Evolutionary conservation across 2,797 vertebrate genomes (phyloP).

Genomic region (Liasis olivaceus): DNA sequence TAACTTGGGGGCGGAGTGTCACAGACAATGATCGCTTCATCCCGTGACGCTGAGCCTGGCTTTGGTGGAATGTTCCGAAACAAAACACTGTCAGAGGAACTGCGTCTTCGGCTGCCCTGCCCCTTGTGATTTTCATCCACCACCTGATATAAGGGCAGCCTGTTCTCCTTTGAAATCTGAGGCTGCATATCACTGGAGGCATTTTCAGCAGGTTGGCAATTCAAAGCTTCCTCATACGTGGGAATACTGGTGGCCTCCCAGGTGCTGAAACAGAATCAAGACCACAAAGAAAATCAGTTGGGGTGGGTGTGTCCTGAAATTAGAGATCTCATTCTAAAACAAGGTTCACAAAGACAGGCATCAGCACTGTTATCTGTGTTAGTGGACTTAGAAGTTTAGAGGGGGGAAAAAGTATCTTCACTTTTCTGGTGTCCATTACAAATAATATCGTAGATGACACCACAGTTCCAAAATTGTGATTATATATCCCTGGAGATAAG

Average conservation of each 20-base stretch:
- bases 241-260: slow-evolving; percentile 78
- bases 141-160: slow-evolving; percentile 77
- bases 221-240: slow-evolving; percentile 69
- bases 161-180: slow-evolving; percentile 71
- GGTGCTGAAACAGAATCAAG: slow-evolving; percentile 61
- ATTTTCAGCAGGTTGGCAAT: slow-evolving; percentile 66
- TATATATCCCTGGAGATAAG: not conserved
- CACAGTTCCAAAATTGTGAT: not conserved
- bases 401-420: not conserved
- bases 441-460: not conserved
- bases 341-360: not conserved
- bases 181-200: slow-evolving; percentile 55
- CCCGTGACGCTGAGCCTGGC: slow-evolving; percentile 14
- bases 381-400: not conserved
- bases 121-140: slow-evolving; percentile 82
- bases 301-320: not conserved
- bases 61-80: slow-evolving; percentile 51
- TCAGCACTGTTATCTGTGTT: not conserved
- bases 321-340: not conserved
- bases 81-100: slow-evolving; percentile 54
- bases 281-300: slow-evolving; percentile 3
- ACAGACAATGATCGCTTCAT: not conserved
- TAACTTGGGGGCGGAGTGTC: slow-evolving; percentile 70
- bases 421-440: not conserved
- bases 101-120: slow-evolving; percentile 51